These are phyloP conservation scores for Coilia nasus DNA, from an alignment of 2,797 vertebrate species.

Conservation along the genomic window DNA sequence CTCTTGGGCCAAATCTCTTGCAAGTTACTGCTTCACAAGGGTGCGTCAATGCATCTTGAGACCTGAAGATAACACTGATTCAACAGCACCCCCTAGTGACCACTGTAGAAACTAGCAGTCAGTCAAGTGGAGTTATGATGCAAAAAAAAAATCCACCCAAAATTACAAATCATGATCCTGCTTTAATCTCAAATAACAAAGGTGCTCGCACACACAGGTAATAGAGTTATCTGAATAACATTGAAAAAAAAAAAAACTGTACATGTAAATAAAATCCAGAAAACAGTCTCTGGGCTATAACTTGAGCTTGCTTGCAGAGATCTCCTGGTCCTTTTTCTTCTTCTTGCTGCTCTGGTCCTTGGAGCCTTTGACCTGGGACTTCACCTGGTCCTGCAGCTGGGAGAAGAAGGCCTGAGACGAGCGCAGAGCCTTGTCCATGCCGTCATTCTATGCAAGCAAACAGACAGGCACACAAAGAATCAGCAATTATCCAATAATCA, in stretches of 20 bases:
- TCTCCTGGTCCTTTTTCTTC: slow-evolving; percentile 80
- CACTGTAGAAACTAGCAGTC: neutral
- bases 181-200: slow-evolving; percentile 47
- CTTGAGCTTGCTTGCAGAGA: slow-evolving; percentile 91
- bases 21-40: too few species aligned
- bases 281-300: slow-evolving; percentile 70
- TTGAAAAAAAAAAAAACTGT: slow-evolving; percentile 58
- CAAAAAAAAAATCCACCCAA: neutral
- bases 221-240: neutral
- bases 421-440: slow-evolving; percentile 90
- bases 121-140: neutral
- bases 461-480: slow-evolving; percentile 10
- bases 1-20: too few species aligned
- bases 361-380: slow-evolving; percentile 86
- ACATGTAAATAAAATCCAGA: slow-evolving; percentile 58
- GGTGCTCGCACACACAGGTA: neutral
- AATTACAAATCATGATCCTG: slow-evolving; percentile 34
- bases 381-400: slow-evolving; percentile 95
- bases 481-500: neutral
- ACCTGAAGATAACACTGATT: neutral
- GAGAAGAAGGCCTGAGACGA: slow-evolving; percentile 97
- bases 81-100: slow-evolving; percentile 33
- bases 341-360: slow-evolving; percentile 80
- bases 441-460: slow-evolving; percentile 82
- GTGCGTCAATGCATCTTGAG: too few species aligned